Evolutionary conservation across 2,113 vertebrate genomes (phyloP), one percentile per base, ranked within the genome.

Genomic region (Anolis carolinensis): DNA sequence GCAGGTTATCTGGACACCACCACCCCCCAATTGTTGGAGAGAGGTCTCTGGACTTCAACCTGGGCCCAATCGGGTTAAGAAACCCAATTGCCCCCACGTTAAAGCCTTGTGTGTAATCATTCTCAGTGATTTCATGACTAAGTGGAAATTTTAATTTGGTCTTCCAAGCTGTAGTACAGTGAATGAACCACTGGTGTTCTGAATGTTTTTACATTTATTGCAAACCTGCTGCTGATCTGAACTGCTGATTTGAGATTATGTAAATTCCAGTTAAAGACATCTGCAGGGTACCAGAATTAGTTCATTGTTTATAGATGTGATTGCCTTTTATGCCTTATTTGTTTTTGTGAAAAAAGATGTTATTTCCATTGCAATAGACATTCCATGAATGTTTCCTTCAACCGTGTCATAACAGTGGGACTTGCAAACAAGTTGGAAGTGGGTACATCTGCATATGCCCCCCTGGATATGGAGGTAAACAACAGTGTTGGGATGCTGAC

Each of bases 341-440:
- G 21, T 1, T 8, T 89, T 82, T 34, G 48, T 59, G 73, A 16
- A 81, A 48, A 79, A 82, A 18, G 88, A 4, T 86, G 25, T 90
- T 2, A 72, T 91, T 91, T 87, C 85, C 92, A 36, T 36, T 68
- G 10, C 20, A 76, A 27, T 93, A 99, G 98, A 97, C 98, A 93
- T 99, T 99, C 93, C 98, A 99, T 2, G 98, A 99, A 91, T 99
- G 99, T 89, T 98, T 99, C 93, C 92, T 98, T 92, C 98, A 98
- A 87, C 99, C 98, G 0, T 99, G 99, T 92, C 97, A 97, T 92
- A 98, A 98, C 79, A 96, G 97, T 76, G 99, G 98, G 5, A 99
- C 97, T 1, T 99, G 99, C 93, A 98, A 99, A 91, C 98, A 99
- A 76, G 95, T 98, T 74, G 98, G 99, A 71, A 97, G 93, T 32